phyloP scores from a whole-genome alignment of 2,888 invertebrate species.

The Malachius bipustulatus region DNA sequence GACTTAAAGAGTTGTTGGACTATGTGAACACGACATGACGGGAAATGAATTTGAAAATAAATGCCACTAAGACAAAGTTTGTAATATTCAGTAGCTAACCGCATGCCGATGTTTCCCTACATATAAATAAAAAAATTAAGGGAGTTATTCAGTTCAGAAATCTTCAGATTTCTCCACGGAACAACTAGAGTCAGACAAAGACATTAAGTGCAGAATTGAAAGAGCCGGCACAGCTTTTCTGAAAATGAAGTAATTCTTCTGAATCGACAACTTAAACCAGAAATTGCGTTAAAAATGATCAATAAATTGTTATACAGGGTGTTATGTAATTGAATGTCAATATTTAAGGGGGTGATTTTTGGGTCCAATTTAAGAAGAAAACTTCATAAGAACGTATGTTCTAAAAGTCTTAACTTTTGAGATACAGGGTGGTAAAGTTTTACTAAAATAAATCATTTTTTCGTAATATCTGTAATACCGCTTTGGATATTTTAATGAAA shows the following conservation, averaged over 20 bases:
- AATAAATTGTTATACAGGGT: no score
- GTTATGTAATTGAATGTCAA: no score
- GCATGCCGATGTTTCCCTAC: constrained; percentile 8
- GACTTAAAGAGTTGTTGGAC: constrained; percentile 11
- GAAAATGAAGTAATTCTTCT: constrained; percentile 12
- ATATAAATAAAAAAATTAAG: constrained; percentile 7
- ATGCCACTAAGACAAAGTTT: constrained; percentile 14
- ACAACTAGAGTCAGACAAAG: constrained; percentile 12
- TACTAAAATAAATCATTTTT: no score
- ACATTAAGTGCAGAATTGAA: constrained; percentile 13
- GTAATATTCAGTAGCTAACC: constrained; percentile 14
- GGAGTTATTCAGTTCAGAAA: constrained; percentile 11
- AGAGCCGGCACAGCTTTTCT: constrained; percentile 10
- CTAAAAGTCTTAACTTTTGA: no score
- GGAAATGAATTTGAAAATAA: constrained; percentile 12
- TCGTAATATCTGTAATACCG: no score
- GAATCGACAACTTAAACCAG: constrained; percentile 9
- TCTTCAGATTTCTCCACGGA: constrained; percentile 11
- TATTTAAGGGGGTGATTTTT: no score
- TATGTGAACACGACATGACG: constrained; percentile 6
- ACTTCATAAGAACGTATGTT: no score
- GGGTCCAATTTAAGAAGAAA: no score
- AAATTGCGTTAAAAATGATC: constrained; percentile 11
- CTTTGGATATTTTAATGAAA: no score
- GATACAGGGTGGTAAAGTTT: no score